Conservation (phyloP, 2,113 vertebrate species). For the Ciconia maguari region DNA sequence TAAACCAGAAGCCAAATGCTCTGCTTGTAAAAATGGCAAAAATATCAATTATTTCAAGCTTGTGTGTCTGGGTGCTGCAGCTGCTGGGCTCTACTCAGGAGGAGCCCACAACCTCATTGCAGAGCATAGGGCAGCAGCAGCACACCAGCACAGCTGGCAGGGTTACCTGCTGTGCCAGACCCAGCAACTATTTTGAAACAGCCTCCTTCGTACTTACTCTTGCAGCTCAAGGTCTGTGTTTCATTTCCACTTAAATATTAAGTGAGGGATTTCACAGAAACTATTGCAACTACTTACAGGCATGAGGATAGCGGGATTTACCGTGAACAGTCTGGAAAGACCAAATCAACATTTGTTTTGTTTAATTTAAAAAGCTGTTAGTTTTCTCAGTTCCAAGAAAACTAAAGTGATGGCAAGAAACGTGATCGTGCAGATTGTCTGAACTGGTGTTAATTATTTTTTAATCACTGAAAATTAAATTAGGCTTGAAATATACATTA, state of each 20-base stretch:
- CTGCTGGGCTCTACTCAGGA: not conserved
- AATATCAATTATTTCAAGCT: not conserved
- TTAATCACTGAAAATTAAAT: constrained; percentile 56
- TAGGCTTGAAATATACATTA: constrained; percentile 34
- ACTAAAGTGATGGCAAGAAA: constrained; percentile 48
- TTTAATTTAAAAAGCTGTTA: constrained; percentile 55
- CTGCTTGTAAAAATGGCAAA: not conserved
- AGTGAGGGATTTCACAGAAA: not conserved
- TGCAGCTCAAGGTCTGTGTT: not conserved
- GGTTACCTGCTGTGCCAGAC: not conserved
- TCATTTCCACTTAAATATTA: not conserved
- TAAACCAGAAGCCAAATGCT: not conserved
- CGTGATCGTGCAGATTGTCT: constrained; percentile 39
- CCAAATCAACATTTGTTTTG: constrained; percentile 59
- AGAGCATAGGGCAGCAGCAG: not conserved
- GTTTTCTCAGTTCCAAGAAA: constrained; percentile 52
- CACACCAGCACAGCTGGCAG: not conserved
- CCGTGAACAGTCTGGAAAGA: not conserved
- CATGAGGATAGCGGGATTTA: not conserved
- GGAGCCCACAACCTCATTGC: fast-evolving
- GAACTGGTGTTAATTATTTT: constrained; percentile 55
- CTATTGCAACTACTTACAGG: not conserved
- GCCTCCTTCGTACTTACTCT: not conserved
- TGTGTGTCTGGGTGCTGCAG: not conserved
- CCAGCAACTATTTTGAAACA: not conserved